These are phyloP conservation scores for Drosophila sp. DNA, from an alignment of 1,140 invertebrate genomes.

Conservation along the genomic window DNA sequence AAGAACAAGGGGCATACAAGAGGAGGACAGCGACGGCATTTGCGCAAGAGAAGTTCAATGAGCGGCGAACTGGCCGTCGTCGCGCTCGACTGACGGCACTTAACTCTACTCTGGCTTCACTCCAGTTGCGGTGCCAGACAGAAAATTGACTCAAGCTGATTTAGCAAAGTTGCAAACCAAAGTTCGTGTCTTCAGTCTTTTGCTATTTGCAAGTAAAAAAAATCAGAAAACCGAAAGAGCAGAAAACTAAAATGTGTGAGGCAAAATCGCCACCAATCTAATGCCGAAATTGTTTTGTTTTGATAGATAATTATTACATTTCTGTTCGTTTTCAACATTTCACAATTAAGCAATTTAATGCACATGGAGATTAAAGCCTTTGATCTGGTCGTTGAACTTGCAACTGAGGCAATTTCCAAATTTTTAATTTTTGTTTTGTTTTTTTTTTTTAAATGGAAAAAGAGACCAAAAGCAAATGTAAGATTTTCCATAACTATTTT, in stretches of 20 bases:
- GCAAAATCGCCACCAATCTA: conserved; percentile 32
- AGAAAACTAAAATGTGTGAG: conserved; percentile 23
- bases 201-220: conserved; percentile 15
- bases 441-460: conserved; percentile 51
- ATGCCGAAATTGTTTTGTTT: conserved; percentile 66
- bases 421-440: conserved; percentile 47
- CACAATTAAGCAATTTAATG: conserved; percentile 70
- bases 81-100: conserved; percentile 59
- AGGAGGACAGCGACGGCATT: conserved; percentile 37
- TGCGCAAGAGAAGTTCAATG: conserved; percentile 77
- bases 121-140: conserved; percentile 9
- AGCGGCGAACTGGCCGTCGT: conserved; percentile 57
- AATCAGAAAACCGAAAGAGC: conserved; percentile 33
- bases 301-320: conserved; percentile 23
- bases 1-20: not conserved
- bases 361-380: conserved; percentile 23
- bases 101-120: conserved; percentile 4
- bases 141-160: not conserved
- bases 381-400: conserved; percentile 71
- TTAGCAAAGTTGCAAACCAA: conserved; percentile 39
- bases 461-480: conserved; percentile 9
- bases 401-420: conserved; percentile 54
- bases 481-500: conserved; percentile 56
- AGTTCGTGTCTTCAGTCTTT: conserved; percentile 57
- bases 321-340: conserved; percentile 63